A percentile compares a stretch with the other conserved stretches of the same genome.
Conservation (phyloP, 1,140 invertebrate genomes). For the Whitmania pigra region DNA sequence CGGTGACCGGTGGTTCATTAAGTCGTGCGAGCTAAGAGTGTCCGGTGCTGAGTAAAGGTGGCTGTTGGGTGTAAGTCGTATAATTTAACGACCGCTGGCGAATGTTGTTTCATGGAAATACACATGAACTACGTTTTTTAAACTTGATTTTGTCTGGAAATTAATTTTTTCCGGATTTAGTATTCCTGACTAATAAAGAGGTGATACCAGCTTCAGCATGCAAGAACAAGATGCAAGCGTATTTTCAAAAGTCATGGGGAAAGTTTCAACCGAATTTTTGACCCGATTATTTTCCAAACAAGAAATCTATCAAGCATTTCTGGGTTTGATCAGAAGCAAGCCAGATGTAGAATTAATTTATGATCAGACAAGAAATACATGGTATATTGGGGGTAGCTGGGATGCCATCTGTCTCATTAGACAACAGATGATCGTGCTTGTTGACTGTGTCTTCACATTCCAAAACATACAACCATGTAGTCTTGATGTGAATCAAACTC, state of each 20-base stretch:
- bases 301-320: conserved; percentile 1
- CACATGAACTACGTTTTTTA: no score
- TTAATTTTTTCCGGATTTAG: no score
- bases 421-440: conserved; percentile 6
- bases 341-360: conserved; percentile 11
- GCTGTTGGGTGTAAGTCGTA: no score
- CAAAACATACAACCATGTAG: neutral
- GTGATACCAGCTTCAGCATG: no score
- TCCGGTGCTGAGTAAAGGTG: no score
- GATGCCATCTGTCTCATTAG: conserved; percentile 4
- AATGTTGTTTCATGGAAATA: no score
- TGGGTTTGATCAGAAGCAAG: conserved; percentile 1
- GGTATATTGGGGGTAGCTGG: conserved; percentile 12
- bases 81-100: no score
- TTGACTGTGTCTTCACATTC: conserved; percentile 4
- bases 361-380: conserved; percentile 2
- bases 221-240: neutral
- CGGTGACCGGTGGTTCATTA: no score
- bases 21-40: no score
- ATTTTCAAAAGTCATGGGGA: conserved; percentile 11
- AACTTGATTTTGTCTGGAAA: no score
- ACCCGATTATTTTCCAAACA: neutral
- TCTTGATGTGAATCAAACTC: no score
- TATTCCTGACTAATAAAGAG: no score
- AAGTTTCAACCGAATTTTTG: conserved; percentile 5